These are phyloP conservation scores for Halcyon leucocephala DNA, from an alignment of 2,797 vertebrate genomes.

Conservation along the genomic window DNA sequence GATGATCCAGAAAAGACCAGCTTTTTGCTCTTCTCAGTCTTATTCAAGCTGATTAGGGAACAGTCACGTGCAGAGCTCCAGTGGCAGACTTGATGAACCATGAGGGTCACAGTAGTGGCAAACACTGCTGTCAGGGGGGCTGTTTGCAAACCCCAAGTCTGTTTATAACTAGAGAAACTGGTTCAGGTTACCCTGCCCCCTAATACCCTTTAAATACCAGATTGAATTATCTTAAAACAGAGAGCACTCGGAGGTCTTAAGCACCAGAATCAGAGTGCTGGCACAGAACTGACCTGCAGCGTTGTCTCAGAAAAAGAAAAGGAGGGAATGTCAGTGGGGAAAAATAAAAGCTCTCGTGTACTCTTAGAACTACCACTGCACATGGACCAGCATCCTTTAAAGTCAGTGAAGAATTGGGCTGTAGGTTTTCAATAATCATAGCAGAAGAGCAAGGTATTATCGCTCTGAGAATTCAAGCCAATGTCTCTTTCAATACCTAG, in stretches of 20 bases:
- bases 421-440: neutral
- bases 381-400: accelerated
- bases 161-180: neutral
- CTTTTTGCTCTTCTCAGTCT: neutral
- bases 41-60: neutral
- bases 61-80: neutral
- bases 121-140: neutral
- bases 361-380: neutral
- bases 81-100: neutral
- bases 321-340: accelerated
- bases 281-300: neutral
- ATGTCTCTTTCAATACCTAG: neutral
- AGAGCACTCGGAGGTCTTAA: neutral
- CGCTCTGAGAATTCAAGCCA: neutral
- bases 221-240: neutral
- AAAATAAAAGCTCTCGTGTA: neutral
- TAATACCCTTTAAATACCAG: neutral
- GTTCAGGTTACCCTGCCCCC: conserved; percentile 35
- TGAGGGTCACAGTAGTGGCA: neutral
- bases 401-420: neutral
- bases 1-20: neutral
- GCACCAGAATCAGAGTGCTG: neutral
- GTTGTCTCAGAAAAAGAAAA: accelerated
- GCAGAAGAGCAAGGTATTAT: neutral
- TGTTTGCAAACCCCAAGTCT: neutral